Percentiles rank a stretch among this genome's conserved stretches.
Conservation (phyloP, 2,113 vertebrate species). For the Hemicordylus capensis region DNA sequence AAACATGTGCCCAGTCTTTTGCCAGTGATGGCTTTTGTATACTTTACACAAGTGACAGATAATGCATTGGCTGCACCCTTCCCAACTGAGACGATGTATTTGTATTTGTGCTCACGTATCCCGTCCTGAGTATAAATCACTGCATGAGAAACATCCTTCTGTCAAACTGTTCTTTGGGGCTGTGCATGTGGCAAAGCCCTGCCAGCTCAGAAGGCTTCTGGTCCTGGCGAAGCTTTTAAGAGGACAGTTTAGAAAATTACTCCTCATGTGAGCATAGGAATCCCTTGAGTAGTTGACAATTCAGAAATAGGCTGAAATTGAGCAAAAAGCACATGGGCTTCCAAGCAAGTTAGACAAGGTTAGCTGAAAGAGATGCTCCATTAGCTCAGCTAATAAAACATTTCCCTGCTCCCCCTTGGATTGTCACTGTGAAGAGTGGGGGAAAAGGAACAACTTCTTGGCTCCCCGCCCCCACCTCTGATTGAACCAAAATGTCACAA, state of each 20-base stretch:
- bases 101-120: neutral
- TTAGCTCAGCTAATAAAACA: conserved; percentile 68
- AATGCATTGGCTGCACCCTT: neutral
- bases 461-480: no score
- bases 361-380: conserved; percentile 63
- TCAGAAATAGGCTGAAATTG: conserved; percentile 61
- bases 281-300: conserved; percentile 55
- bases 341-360: conserved; percentile 48
- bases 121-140: neutral
- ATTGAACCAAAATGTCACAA: conserved; percentile 29
- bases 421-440: conserved; percentile 41
- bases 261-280: conserved; percentile 45
- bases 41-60: neutral
- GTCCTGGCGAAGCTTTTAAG: conserved; percentile 39
- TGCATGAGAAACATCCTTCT: neutral
- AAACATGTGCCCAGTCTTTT: no score
- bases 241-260: conserved; percentile 37
- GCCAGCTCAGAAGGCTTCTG: conserved; percentile 31
- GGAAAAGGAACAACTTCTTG: conserved; percentile 39
- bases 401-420: conserved; percentile 51
- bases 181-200: conserved; percentile 40
- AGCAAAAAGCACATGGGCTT: conserved; percentile 56
- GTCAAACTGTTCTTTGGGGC: conserved; percentile 48
- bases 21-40: no score
- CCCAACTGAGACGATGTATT: neutral